A percentile compares a stretch with the other conserved stretches of the same genome.
These are phyloP conservation scores for Notolabrus celidotus DNA, from an alignment of 2,797 vertebrate genomes.

Conservation along the genomic window DNA sequence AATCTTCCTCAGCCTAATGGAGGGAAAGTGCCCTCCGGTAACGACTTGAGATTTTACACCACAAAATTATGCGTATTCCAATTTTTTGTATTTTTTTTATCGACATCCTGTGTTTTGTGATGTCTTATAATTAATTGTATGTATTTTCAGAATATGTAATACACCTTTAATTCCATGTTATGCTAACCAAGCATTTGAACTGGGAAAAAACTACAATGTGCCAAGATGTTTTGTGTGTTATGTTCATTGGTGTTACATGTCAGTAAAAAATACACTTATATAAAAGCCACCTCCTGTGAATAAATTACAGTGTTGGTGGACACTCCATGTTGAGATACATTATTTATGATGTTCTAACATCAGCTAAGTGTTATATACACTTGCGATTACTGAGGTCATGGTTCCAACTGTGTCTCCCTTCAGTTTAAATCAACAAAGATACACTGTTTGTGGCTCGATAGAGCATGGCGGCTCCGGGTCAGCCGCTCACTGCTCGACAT, in stretches of 20 bases:
- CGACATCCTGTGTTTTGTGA: not conserved
- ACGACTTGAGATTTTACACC: not conserved
- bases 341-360: not conserved
- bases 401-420: constrained; percentile 7
- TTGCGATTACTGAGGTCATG: not conserved
- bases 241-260: not conserved
- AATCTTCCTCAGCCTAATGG: not conserved
- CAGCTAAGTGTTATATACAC: not conserved
- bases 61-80: not conserved
- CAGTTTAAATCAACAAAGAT: constrained; percentile 17
- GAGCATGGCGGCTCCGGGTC: constrained; percentile 18
- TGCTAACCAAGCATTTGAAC: not conserved
- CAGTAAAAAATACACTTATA: not conserved
- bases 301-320: not conserved
- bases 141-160: not conserved
- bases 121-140: not conserved
- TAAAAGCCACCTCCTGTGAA: not conserved
- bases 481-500: constrained; percentile 3
- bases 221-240: not conserved
- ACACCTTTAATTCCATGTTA: too few relatives aligned
- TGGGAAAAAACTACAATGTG: not conserved
- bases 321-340: not conserved
- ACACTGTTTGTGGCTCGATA: not conserved
- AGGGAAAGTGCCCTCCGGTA: not conserved
- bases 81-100: too few relatives aligned